Evolutionary conservation across 2,888 invertebrate genomes (phyloP).

Genomic region (Pammene aurita): DNA sequence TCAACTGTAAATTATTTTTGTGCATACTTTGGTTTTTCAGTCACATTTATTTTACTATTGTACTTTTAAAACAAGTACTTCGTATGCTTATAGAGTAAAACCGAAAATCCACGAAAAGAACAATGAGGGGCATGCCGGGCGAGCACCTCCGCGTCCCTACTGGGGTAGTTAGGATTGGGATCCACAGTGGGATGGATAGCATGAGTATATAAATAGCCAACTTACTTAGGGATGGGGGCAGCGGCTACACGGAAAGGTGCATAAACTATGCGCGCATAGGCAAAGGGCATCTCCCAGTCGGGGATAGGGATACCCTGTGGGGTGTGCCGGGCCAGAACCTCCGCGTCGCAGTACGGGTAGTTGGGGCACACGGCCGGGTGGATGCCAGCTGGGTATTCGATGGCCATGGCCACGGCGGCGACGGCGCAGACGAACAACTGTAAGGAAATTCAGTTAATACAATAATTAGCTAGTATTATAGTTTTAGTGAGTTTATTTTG

Average conservation of each 20-base stretch:
- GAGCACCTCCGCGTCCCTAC: no score
- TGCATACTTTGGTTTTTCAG: no score
- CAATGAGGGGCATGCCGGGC: no score
- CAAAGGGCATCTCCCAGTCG: conserved; percentile 18
- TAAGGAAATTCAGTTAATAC: neutral
- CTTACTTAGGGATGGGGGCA: neutral
- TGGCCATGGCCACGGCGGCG: neutral
- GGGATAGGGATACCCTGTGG: conserved; percentile 16
- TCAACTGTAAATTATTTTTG: no score
- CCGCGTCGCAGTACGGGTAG: conserved; percentile 20
- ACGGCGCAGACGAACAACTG: conserved; percentile 6
- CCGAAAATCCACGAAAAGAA: no score
- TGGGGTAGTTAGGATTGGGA: no score
- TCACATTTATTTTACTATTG: no score
- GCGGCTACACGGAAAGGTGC: neutral
- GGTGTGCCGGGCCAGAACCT: conserved; percentile 19
- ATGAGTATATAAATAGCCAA: no score
- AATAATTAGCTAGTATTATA: neutral
- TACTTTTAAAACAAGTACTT: no score
- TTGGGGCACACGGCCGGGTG: conserved; percentile 24
- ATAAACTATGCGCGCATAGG: neutral
- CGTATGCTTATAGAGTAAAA: no score
- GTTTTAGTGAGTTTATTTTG: no score
- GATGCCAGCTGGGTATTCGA: conserved; percentile 14
- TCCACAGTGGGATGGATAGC: no score